Conservation (phyloP, 2,797 vertebrate genomes). For the Buphagus erythrorhynchus region DNA sequence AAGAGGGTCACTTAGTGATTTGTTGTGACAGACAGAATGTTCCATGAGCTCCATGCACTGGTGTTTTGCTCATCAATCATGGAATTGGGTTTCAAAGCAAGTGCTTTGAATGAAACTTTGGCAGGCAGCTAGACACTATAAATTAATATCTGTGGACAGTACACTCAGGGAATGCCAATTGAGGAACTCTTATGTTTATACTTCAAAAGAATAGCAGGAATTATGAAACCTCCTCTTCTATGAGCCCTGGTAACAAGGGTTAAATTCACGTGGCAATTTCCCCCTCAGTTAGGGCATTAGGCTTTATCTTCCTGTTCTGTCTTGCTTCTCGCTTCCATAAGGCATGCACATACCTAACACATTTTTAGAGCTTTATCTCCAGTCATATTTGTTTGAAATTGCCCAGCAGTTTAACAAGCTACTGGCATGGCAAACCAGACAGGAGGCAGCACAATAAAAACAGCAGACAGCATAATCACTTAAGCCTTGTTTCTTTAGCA, state of each 20-base stretch:
- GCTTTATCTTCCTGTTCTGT: not conserved
- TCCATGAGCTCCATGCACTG: not conserved
- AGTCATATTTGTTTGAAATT: not conserved
- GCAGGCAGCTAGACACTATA: not conserved
- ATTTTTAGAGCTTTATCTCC: not conserved
- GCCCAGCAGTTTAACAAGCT: not conserved
- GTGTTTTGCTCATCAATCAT: not conserved
- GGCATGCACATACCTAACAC: not conserved
- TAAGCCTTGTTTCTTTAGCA: not conserved
- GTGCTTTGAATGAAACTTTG: not conserved
- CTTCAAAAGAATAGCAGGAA: not conserved
- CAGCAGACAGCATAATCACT: not conserved
- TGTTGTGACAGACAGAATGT: not conserved
- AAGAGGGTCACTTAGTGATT: not conserved
- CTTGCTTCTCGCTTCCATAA: not conserved
- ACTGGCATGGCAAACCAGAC: not conserved
- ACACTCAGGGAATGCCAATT: not conserved
- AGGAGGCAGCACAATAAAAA: not conserved
- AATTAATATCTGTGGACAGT: not conserved
- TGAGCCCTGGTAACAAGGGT: not conserved
- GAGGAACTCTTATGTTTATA: not conserved
- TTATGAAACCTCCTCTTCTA: not conserved
- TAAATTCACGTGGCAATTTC: not conserved
- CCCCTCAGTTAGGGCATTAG: not conserved
- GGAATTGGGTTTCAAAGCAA: not conserved